Conservation (phyloP, 2,888 invertebrate genomes). For the Ischnus inquisitorius region DNA sequence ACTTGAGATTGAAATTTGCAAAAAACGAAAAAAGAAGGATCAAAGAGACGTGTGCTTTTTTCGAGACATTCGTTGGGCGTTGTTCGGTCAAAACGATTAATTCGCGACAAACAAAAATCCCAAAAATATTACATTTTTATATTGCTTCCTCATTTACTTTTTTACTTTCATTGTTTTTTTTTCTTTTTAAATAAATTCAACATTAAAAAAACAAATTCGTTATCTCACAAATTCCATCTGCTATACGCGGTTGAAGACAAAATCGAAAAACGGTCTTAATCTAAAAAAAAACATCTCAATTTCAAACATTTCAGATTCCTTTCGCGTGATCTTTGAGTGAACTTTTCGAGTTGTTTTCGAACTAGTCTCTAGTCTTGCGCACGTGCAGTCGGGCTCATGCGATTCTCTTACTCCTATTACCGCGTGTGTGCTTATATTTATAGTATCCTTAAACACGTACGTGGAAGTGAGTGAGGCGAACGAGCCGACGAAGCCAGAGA, state of each 20-base stretch:
- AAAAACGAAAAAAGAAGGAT: no score
- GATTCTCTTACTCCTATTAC: not conserved
- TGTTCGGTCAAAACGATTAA: not conserved
- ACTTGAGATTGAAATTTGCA: no score
- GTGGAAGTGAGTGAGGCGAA: not conserved
- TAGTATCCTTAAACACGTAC: not conserved
- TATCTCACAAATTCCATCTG: no score
- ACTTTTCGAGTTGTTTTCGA: not conserved
- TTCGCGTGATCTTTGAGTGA: not conserved
- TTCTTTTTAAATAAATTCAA: not conserved
- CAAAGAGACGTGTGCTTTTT: not conserved
- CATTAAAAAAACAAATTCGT: not conserved
- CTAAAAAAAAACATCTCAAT: not conserved
- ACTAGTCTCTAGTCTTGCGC: not conserved
- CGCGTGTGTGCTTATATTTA: conserved; percentile 9
- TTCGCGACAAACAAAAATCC: no score
- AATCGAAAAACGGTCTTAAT: not conserved
- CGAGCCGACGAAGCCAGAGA: conserved; percentile 23
- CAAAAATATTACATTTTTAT: no score
- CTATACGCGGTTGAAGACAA: not conserved
- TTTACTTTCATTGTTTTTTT: no score
- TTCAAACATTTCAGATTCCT: not conserved
- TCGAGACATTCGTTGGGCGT: not conserved
- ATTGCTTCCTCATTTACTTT: no score
- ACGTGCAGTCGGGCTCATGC: not conserved